Base-by-base conservation (phyloP, 2,113 vertebrate species). In the Ceyx margarethae region DNA sequence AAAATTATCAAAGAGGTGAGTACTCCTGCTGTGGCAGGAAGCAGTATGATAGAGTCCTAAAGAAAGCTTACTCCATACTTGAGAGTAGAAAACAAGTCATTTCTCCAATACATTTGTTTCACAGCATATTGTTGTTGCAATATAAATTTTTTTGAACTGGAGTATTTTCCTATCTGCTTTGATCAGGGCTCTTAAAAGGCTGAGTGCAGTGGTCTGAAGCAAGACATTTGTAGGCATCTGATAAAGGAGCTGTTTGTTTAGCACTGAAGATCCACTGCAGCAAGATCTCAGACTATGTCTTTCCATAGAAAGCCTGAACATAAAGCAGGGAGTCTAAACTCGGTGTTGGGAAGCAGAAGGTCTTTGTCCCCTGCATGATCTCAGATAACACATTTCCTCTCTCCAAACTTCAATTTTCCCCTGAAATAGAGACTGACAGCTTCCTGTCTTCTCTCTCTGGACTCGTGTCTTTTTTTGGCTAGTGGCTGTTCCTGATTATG, bases 371-470 rank as follows among this genome's bases (percentile, higher is more conserved):
- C 28, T 86, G 62, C 22, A 15, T 51, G 83, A 86, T 78, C 62
- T 93, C 75, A 54, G 33, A 51, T 46, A 90, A 72, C 20, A 3
- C 37, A 46, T 66, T 91, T 85, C n/a, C 60, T 82, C 51, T 78
- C 46, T 93, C 45, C 45, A 61, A 68, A 65, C 57, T 50, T 89
- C 15, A 77, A 3, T 83, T 93, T 83, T 50, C 14, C 48, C 79
- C 66, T 35, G 35, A 89, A 94, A 91, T 53, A 87, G 35, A 65
- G 72, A 91, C 40, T 68, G 81, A 78, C 43, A 82, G 16, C 35
- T 91, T 94, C 51, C 67, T 78, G 53, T 89, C 89, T 77, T 91
- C 60, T 68, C 58, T 96, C 40, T 80, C 51, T 74, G 61, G 28
- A 71, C 51, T 82, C 1, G 1, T 73, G 81, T 65, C 71, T 80